Conservation (phyloP, 2,888 invertebrate genomes). For the Epinotia bilunana region DNA sequence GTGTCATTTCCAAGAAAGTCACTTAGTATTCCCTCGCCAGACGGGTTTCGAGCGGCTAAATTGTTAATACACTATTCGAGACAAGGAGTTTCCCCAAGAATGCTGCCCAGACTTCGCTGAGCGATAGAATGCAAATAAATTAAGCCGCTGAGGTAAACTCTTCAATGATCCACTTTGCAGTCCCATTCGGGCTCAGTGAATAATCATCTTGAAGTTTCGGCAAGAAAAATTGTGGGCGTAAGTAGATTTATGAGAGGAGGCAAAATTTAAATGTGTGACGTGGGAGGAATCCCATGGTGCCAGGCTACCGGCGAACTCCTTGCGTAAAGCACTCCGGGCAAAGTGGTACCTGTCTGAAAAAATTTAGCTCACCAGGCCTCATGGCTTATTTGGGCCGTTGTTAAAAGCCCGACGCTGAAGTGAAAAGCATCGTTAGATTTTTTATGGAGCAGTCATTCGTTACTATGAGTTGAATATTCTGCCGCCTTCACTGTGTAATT, state of each 20-base stretch:
- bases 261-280: conserved; percentile 20
- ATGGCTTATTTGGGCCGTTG: conserved; percentile 26
- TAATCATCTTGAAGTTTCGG: conserved; percentile 22
- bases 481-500: conserved; percentile 29
- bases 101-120: conserved; percentile 35
- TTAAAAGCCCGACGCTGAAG: conserved; percentile 33
- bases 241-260: conserved; percentile 24
- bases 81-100: conserved; percentile 39
- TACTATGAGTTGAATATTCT: conserved; percentile 29
- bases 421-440: conserved; percentile 37
- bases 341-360: conserved; percentile 36
- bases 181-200: conserved; percentile 9
- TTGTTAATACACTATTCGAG: conserved; percentile 43
- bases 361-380: conserved; percentile 31
- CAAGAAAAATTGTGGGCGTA: conserved; percentile 4
- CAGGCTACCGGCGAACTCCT: conserved; percentile 12
- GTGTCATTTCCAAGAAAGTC: conserved; percentile 24
- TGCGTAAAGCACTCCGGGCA: conserved; percentile 16
- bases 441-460: conserved; percentile 23
- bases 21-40: conserved; percentile 34
- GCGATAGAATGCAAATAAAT: conserved; percentile 32
- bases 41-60: conserved; percentile 27
- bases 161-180: conserved; percentile 18
- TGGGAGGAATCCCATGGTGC: conserved; percentile 1
- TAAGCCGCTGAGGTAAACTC: conserved; percentile 31